Evolutionary conservation across 2,113 vertebrate species (phyloP).

Genomic region (Entomyzon cyanotis): DNA sequence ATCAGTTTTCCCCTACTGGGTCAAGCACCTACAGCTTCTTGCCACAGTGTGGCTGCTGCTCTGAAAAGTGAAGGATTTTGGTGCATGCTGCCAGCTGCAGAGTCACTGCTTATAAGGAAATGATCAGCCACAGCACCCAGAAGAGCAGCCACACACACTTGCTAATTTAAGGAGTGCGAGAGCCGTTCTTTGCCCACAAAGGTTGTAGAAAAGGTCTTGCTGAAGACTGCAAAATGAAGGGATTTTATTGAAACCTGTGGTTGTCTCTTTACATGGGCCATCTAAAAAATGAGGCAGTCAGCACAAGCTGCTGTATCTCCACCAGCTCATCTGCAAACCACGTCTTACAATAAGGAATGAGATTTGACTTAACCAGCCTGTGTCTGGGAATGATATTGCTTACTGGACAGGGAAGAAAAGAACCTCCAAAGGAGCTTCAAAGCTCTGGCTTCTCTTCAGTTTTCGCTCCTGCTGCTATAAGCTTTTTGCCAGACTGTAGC

Average conservation of each 20-base stretch:
- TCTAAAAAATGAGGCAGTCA: background rate
- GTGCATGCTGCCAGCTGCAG: slow-evolving; percentile 14
- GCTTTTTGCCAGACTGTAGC: background rate
- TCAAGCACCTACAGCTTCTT: background rate
- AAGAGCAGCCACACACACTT: background rate
- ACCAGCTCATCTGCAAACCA: background rate
- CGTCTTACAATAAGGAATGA: background rate
- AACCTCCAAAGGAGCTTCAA: background rate
- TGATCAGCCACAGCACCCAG: background rate
- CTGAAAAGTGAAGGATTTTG: slow-evolving; percentile 22
- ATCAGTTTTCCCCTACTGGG: background rate
- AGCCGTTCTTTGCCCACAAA: background rate
- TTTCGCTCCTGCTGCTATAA: background rate
- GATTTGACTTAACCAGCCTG: background rate
- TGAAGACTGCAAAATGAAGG: background rate
- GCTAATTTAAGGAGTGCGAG: background rate
- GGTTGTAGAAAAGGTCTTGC: background rate
- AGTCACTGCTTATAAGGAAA: slow-evolving; percentile 40
- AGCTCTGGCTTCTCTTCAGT: background rate
- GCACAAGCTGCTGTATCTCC: background rate
- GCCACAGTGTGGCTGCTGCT: background rate
- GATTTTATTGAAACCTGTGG: background rate
- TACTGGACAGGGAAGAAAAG: background rate
- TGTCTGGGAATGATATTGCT: background rate
- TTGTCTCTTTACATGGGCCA: background rate